Evolutionary conservation across 2,888 invertebrate species (phyloP).

Genomic region (Dryococelus australis): DNA sequence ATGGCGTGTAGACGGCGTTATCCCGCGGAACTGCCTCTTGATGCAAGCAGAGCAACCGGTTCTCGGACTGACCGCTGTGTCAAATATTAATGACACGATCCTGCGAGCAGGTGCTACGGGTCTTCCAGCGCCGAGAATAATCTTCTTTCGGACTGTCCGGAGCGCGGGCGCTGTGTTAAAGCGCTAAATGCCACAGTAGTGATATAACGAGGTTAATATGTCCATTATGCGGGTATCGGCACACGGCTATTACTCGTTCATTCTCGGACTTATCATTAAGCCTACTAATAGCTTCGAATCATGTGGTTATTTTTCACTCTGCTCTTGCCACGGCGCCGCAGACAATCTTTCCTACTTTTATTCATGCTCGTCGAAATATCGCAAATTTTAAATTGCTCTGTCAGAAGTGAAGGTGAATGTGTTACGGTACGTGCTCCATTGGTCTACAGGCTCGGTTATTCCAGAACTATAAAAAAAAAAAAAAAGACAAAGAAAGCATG

Average conservation of each 20-base stretch:
- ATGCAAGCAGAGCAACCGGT: not conserved
- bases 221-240: not conserved
- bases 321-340: not conserved
- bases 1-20: not conserved
- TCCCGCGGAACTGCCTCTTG: not conserved
- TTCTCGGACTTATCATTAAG: not conserved
- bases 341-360: too few species aligned
- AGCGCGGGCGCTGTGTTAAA: not conserved
- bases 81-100: conserved; percentile 9
- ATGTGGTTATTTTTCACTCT: not conserved
- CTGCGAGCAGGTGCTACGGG: not conserved
- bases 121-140: not conserved
- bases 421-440: too few species aligned
- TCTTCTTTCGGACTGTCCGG: not conserved
- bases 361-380: too few species aligned
- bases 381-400: too few species aligned
- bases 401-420: too few species aligned
- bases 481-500: too few species aligned
- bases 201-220: not conserved
- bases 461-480: too few species aligned
- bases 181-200: not conserved
- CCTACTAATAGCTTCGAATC: not conserved
- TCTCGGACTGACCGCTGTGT: not conserved
- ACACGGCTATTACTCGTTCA: not conserved
- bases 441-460: too few species aligned